Conservation (phyloP, 2,888 invertebrate genomes). For the Isotomurus palustris region DNA sequence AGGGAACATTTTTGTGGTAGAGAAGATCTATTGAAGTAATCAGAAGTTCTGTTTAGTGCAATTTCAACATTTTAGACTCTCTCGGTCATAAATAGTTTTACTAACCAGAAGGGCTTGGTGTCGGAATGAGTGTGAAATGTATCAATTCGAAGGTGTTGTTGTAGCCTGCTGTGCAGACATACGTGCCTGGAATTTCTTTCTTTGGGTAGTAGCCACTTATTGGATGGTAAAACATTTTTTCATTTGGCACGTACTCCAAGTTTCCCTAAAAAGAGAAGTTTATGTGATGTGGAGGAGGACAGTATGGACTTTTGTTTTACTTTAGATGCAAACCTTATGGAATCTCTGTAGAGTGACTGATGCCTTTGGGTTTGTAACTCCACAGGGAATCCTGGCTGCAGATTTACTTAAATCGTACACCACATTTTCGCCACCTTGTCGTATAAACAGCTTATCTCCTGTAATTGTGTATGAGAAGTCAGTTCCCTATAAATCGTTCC, state of each 20-base stretch:
- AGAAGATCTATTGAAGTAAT: not conserved
- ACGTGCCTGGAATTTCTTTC: conserved; percentile 32
- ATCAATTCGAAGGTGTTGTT: conserved; percentile 35
- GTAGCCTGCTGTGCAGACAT: conserved; percentile 39
- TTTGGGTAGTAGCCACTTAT: conserved; percentile 40
- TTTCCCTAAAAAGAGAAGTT: conserved; percentile 25
- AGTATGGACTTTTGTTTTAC: no score
- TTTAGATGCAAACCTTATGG: no score
- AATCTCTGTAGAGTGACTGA: conserved; percentile 40
- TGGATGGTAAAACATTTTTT: conserved; percentile 39
- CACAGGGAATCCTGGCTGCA: conserved; percentile 40
- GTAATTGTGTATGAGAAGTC: not conserved
- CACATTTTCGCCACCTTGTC: conserved; percentile 33
- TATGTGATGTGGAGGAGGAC: not conserved
- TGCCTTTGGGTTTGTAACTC: conserved; percentile 40
- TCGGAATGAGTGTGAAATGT: conserved; percentile 35
- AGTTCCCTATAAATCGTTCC: not conserved
- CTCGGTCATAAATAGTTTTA: no score
- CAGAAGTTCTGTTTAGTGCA: not conserved
- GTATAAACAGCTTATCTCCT: conserved; percentile 31
- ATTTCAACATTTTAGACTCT: no score
- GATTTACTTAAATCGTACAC: conserved; percentile 34
- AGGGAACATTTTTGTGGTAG: not conserved
- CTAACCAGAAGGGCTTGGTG: no score
- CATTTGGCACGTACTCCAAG: conserved; percentile 33